phyloP scores from a whole-genome alignment of 35 echinoderm and acorn worm species.

The Lytechinus variegatus region DNA sequence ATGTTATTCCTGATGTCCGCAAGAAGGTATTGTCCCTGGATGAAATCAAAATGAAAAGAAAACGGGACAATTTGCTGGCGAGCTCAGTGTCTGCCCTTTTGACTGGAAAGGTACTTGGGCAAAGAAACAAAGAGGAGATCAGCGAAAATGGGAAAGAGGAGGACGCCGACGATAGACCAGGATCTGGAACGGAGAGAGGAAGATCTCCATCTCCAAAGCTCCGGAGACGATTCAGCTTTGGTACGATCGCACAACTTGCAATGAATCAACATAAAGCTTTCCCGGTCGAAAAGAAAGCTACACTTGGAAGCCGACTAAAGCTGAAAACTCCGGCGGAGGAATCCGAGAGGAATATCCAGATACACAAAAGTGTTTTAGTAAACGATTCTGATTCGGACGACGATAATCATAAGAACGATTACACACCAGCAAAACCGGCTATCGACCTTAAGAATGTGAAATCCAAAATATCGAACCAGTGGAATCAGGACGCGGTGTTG shows the following conservation, averaged over 20 bases:
- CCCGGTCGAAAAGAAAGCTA: slow-evolving; percentile 53
- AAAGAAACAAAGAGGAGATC: neutral
- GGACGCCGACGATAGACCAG: neutral
- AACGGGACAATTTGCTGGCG: slow-evolving; percentile 48
- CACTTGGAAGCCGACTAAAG: slow-evolving; percentile 45
- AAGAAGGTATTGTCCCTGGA: slow-evolving; percentile 21
- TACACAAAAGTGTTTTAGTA: slow-evolving; percentile 59
- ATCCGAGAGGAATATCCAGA: slow-evolving; percentile 25
- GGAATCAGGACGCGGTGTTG: slow-evolving; percentile 40
- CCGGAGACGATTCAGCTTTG: slow-evolving; percentile 54
- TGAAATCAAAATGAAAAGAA: slow-evolving; percentile 43
- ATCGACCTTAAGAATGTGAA: slow-evolving; percentile 25
- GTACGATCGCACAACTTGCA: neutral
- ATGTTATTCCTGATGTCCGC: slow-evolving; percentile 61
- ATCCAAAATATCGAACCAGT: slow-evolving; percentile 53
- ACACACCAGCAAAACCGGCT: slow-evolving; percentile 4
- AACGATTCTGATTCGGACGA: slow-evolving; percentile 66
- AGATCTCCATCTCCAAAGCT: neutral
- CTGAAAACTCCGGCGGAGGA: slow-evolving; percentile 25
- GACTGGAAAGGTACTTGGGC: neutral
- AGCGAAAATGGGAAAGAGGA: neutral
- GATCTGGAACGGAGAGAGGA: neutral
- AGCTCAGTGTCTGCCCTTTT: slow-evolving; percentile 46
- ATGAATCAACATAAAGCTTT: neutral
- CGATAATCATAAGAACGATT: neutral